Conservation (phyloP, 1,140 invertebrate genomes). For the Lepidurus arcticus region DNA sequence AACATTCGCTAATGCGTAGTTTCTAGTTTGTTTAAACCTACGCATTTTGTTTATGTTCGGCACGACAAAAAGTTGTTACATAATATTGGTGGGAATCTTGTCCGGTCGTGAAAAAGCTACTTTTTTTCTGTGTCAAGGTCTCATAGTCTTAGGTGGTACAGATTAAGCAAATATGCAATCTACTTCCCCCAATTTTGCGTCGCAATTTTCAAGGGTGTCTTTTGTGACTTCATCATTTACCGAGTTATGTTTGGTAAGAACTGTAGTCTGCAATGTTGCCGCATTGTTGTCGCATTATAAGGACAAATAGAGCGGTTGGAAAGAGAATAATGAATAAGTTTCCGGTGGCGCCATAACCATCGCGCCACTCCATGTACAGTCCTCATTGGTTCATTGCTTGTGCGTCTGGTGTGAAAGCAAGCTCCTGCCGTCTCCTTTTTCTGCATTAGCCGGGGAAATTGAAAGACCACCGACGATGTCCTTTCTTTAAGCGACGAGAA, state of each 20-base stretch:
- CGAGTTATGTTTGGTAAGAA: no score
- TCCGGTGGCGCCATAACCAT: conserved; percentile 17
- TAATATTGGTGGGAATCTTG: conserved; percentile 9
- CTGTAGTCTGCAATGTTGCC: no score
- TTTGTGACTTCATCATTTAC: no score
- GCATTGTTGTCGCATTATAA: not conserved
- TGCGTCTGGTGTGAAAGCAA: no score
- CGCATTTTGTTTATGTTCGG: not conserved
- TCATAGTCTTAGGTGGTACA: not conserved
- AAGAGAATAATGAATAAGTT: conserved; percentile 11
- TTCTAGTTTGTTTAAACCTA: not conserved
- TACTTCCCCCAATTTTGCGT: no score
- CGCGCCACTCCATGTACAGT: conserved; percentile 12
- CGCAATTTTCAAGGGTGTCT: no score
- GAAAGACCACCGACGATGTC: conserved; percentile 12
- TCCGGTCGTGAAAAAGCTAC: no score
- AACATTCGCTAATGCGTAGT: not conserved
- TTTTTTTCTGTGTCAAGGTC: not conserved
- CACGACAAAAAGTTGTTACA: not conserved
- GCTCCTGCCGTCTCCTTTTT: not conserved
- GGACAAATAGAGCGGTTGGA: not conserved
- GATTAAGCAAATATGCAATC: no score
- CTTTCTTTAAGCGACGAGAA: not conserved
- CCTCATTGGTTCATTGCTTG: conserved; percentile 2
- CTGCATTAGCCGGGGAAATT: conserved; percentile 8